Base-by-base conservation (phyloP, 92 coral and sea anemone species). In the Epizoanthus rinbou region DNA sequence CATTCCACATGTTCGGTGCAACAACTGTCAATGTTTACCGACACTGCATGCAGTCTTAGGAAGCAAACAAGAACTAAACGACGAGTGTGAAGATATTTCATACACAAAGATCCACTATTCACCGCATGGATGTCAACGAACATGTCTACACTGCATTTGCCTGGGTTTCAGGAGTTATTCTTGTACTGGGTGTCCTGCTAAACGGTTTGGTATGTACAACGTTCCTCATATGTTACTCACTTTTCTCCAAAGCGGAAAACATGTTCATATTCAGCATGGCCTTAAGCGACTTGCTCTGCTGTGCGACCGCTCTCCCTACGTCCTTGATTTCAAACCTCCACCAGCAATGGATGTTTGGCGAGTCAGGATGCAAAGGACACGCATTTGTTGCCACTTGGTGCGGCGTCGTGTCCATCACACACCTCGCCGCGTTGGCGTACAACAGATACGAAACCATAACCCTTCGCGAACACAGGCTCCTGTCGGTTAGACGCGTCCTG, bases 331-430 rank as follows among this genome's bases (percentile, higher is more conserved):
- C 65, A 0, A 56, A 74, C 64, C 25, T 57, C 64, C 5, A 74
- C 25, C 37, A 19, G 2, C 25, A 52, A 53, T 74, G 80, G 80
- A 22, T 24, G 25, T 74, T 47, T 53, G 80, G 64, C 21, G 80
- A 74, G 10, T 74, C 65, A 0, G 80, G 80, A 2, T 74, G 80
- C 64, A 53, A 16, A 10, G 43, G 56, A 16, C 80, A 74, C 24
- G 64, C 80, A 4, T 74, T 74, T 53, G 18, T 74, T 19, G 80
- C 33, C 41, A 53, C 80, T 10, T 54, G 54, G 64, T 43, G 62
- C 22, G 80, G 80, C 2, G 21, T 53, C 50, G 63, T 74, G 16
- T 74, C 80, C 64, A 74, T 74, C 10, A 74, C 80, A 4, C 80
- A 74, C 53, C 25, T 74, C 33, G 63, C 80, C 11, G 65, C 63